A percentile compares a stretch with the other conserved stretches of the same genome.
Conservation (phyloP, 2,888 invertebrate species). For the Acrocyrtus sp. region DNA sequence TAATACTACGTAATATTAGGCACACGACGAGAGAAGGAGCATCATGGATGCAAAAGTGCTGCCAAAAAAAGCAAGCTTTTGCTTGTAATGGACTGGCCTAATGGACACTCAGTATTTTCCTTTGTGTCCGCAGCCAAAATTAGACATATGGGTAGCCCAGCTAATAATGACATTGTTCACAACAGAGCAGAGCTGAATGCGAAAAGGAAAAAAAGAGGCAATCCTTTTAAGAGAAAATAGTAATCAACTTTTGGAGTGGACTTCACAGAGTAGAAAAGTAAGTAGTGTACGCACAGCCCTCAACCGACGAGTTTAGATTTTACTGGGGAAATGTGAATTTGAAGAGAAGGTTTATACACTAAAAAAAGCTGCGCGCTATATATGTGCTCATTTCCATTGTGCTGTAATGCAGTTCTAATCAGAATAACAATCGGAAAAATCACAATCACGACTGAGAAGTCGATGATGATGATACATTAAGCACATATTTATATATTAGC, state of each 20-base stretch:
- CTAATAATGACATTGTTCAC: slow-evolving; percentile 28
- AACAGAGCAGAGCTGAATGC: slow-evolving; percentile 16
- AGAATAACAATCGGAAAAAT: slow-evolving; percentile 12
- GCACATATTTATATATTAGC: slow-evolving; percentile 46
- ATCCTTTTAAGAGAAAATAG: slow-evolving; percentile 55
- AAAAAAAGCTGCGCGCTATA: too few relatives aligned
- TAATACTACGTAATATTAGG: background rate
- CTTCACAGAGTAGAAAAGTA: slow-evolving; percentile 23
- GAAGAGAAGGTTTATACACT: too few relatives aligned
- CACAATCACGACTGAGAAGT: slow-evolving; percentile 9
- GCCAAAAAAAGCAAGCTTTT: background rate
- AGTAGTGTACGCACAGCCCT: too few relatives aligned
- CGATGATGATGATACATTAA: slow-evolving; percentile 21
- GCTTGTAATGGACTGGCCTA: slow-evolving; percentile 12
- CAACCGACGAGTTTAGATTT: slow-evolving; percentile 10
- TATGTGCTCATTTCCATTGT: background rate
- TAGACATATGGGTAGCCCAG: slow-evolving; percentile 38
- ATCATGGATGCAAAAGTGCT: background rate
- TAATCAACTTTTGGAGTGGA: slow-evolving; percentile 55
- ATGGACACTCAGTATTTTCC: slow-evolving; percentile 52
- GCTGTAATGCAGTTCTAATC: background rate
- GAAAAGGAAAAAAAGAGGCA: slow-evolving; percentile 45
- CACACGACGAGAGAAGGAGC: background rate
- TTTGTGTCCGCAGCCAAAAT: slow-evolving; percentile 36
- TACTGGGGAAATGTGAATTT: slow-evolving; percentile 41